Percentiles rank a stretch among this genome's conserved stretches.
These are phyloP conservation scores for Teleopsis dalmanni DNA, from an alignment of 1,140 invertebrate species.

Conservation along the genomic window DNA sequence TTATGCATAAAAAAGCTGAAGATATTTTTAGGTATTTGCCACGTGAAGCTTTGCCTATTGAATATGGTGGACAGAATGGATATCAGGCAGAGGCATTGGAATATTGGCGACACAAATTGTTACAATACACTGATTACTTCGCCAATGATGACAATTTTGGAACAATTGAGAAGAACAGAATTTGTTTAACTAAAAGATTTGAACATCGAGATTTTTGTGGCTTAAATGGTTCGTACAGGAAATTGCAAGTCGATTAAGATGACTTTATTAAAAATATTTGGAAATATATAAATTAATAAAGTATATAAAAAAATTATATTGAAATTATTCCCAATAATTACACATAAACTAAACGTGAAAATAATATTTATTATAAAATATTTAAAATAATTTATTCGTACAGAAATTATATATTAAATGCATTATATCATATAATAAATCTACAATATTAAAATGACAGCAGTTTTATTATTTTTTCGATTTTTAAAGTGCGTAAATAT, in stretches of 20 bases:
- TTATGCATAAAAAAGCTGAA: slow-evolving; percentile 46
- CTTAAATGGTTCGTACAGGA: slow-evolving; percentile 49
- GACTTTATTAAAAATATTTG: too few relatives aligned
- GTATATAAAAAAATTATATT: too few relatives aligned
- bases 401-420: too few relatives aligned
- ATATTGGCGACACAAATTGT: slow-evolving; percentile 48
- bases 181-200: slow-evolving; percentile 24
- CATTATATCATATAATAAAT: too few relatives aligned
- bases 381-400: too few relatives aligned
- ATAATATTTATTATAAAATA: too few relatives aligned
- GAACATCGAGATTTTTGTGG: slow-evolving; percentile 27
- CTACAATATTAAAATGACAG: too few relatives aligned
- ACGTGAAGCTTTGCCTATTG: slow-evolving; percentile 49
- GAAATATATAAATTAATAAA: too few relatives aligned
- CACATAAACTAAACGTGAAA: too few relatives aligned
- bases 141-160: slow-evolving; percentile 48
- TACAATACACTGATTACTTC: slow-evolving; percentile 45
- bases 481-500: too few relatives aligned
- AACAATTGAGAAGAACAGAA: slow-evolving; percentile 50
- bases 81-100: slow-evolving; percentile 45
- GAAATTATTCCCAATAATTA: too few relatives aligned
- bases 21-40: slow-evolving; percentile 46
- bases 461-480: too few relatives aligned
- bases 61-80: slow-evolving; percentile 51
- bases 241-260: slow-evolving; percentile 36